These are phyloP conservation scores for Phania funesta DNA, from an alignment of 2,888 invertebrate species.

Conservation along the genomic window DNA sequence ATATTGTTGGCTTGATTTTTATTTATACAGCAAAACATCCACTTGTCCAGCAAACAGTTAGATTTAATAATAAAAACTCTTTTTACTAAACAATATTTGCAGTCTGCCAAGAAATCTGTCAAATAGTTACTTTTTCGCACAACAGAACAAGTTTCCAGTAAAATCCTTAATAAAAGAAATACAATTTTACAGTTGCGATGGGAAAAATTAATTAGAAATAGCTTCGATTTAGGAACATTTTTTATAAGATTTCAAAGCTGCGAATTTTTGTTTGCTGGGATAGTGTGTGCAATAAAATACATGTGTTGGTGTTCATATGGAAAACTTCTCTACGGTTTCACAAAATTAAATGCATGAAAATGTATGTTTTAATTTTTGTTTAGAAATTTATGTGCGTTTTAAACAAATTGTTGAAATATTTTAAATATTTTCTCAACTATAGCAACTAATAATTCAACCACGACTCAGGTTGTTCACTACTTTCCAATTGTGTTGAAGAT, in stretches of 20 bases:
- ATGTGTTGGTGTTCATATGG: not conserved
- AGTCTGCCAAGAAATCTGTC: too few relatives aligned
- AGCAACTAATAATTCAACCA: not conserved
- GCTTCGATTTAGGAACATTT: too few relatives aligned
- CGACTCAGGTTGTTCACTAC: not conserved
- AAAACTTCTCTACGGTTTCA: conserved; percentile 20
- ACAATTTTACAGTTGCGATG: too few relatives aligned
- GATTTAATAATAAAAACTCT: too few relatives aligned
- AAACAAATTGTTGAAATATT: conserved; percentile 56
- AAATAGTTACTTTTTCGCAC: too few relatives aligned
- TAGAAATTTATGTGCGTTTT: conserved; percentile 44
- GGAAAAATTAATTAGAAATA: not conserved
- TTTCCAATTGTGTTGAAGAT: not conserved
- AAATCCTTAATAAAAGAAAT: too few relatives aligned
- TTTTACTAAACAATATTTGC: too few relatives aligned
- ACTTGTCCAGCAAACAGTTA: too few relatives aligned
- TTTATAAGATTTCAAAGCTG: not conserved
- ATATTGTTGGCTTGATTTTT: too few relatives aligned
- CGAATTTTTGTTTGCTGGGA: conserved; percentile 9
- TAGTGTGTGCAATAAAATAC: conserved; percentile 23
- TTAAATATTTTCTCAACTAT: conserved; percentile 30
- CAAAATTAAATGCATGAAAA: conserved; percentile 61
- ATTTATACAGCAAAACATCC: too few relatives aligned
- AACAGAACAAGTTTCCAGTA: too few relatives aligned
- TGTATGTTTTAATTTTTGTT: conserved; percentile 46